Conservation (phyloP, 2,113 vertebrate genomes). For the Octodon degus region DNA sequence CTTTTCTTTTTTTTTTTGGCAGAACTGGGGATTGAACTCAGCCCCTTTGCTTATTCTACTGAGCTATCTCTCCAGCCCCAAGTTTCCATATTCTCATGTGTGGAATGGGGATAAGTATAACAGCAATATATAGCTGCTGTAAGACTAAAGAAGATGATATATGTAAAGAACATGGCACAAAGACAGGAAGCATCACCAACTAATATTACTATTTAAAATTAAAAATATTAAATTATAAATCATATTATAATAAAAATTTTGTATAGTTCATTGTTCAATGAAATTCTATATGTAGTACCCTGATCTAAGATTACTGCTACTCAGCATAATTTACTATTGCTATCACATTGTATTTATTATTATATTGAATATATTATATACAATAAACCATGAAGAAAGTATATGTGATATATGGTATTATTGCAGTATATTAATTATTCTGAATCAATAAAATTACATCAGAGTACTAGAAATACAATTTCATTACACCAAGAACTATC, state of each 20-base stretch:
- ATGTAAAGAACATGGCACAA: not conserved
- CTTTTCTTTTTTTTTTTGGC: no score
- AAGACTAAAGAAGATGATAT: not conserved
- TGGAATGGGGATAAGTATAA: slow-evolving; percentile 18
- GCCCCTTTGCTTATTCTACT: no score
- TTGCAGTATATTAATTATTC: not conserved
- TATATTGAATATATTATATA: not conserved
- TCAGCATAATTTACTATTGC: not conserved
- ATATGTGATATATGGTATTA: not conserved
- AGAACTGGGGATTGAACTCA: no score
- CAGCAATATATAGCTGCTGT: not conserved
- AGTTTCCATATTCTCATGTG: slow-evolving; percentile 33
- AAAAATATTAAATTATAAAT: not conserved
- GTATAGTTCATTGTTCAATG: slow-evolving; percentile 32
- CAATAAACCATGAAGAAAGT: not conserved
- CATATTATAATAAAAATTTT: slow-evolving; percentile 10
- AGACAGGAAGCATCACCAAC: not conserved
- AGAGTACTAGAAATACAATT: slow-evolving; percentile 38
- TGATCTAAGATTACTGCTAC: slow-evolving; percentile 54
- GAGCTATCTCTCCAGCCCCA: no score
- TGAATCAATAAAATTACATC: slow-evolving; percentile 42
- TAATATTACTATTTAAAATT: not conserved
- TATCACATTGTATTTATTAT: not conserved
- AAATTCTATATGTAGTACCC: slow-evolving; percentile 34
- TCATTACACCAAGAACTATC: slow-evolving; percentile 43